Percentiles rank a stretch among this genome's conserved stretches.
Conservation (phyloP, 1,140 invertebrate genomes). For the Penaeus indicus region DNA sequence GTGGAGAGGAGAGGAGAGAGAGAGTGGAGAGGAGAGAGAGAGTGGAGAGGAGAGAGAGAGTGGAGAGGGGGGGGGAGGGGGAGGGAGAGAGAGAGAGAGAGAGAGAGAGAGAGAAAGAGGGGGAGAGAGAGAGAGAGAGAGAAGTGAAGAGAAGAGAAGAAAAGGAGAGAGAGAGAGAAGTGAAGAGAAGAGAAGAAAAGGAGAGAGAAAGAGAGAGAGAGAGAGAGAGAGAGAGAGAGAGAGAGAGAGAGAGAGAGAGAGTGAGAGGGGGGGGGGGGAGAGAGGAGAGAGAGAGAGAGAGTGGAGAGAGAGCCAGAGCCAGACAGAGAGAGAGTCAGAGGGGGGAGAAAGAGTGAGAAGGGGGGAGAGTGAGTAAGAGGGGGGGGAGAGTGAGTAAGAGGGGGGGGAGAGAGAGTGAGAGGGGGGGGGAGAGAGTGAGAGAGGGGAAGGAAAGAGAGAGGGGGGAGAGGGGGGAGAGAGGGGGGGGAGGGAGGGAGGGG, state of each 20-base stretch:
- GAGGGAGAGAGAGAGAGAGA: too few relatives aligned
- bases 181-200: slow-evolving; percentile 25
- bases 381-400: too few relatives aligned
- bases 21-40: too few relatives aligned
- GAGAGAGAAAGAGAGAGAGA: slow-evolving; percentile 32
- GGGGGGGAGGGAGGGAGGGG: too few relatives aligned
- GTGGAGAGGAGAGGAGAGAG: too few relatives aligned
- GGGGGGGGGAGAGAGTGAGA: background rate
- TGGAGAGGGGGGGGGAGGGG: too few relatives aligned
- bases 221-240: slow-evolving; percentile 53
- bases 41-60: too few relatives aligned
- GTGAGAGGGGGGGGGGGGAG: slow-evolving; percentile 15
- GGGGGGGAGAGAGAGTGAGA: slow-evolving; percentile 3
- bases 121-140: too few relatives aligned
- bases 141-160: too few relatives aligned
- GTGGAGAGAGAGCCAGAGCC: slow-evolving; percentile 41
- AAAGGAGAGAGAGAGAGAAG: slow-evolving; percentile 13
- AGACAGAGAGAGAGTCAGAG: slow-evolving; percentile 32
- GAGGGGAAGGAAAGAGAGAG: too few relatives aligned
- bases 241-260: slow-evolving; percentile 51
- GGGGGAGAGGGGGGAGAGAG: too few relatives aligned
- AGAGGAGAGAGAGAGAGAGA: slow-evolving; percentile 30
- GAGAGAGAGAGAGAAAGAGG: too few relatives aligned
- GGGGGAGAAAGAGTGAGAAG: background rate
- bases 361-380: background rate